A percentile compares a stretch with the other conserved stretches of the same genome.
These are phyloP conservation scores for Mactra quadrangularis DNA, from an alignment of 1,140 invertebrate species.

Conservation along the genomic window DNA sequence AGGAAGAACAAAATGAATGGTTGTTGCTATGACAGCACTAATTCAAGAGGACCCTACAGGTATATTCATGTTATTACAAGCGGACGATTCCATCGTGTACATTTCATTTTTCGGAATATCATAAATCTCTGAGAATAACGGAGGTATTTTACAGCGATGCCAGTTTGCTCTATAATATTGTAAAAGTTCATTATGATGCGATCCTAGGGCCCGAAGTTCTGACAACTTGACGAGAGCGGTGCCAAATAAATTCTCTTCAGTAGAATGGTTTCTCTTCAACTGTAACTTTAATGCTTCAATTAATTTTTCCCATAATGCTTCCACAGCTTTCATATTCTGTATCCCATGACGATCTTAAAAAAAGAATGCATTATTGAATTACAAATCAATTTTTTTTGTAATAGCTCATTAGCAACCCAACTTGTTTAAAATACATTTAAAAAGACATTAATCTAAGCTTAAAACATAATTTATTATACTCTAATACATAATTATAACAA, in stretches of 20 bases:
- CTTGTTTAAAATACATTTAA: no score
- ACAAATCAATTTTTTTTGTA: no score
- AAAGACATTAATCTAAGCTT: no score
- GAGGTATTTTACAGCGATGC: slow-evolving; percentile 93
- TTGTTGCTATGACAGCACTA: no score
- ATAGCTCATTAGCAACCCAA: no score
- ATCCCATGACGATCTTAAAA: slow-evolving; percentile 87
- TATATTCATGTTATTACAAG: background rate
- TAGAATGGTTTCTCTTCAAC: slow-evolving; percentile 86
- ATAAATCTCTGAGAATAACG: slow-evolving; percentile 98
- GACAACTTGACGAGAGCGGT: slow-evolving; percentile 89
- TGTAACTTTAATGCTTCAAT: slow-evolving; percentile 93
- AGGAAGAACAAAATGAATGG: no score
- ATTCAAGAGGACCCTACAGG: background rate
- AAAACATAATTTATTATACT: no score
- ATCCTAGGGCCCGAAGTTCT: slow-evolving; percentile 92
- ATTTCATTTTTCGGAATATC: slow-evolving; percentile 96
- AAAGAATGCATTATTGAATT: no score
- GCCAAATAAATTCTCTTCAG: slow-evolving; percentile 87
- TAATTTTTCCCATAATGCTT: slow-evolving; percentile 91
- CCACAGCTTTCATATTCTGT: slow-evolving; percentile 92
- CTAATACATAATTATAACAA: no score
- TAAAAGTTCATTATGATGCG: slow-evolving; percentile 92
- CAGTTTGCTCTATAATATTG: slow-evolving; percentile 96
- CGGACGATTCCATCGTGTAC: slow-evolving; percentile 77